Conservation (phyloP, 1,140 invertebrate genomes). For the Aculops lycopersici region DNA sequence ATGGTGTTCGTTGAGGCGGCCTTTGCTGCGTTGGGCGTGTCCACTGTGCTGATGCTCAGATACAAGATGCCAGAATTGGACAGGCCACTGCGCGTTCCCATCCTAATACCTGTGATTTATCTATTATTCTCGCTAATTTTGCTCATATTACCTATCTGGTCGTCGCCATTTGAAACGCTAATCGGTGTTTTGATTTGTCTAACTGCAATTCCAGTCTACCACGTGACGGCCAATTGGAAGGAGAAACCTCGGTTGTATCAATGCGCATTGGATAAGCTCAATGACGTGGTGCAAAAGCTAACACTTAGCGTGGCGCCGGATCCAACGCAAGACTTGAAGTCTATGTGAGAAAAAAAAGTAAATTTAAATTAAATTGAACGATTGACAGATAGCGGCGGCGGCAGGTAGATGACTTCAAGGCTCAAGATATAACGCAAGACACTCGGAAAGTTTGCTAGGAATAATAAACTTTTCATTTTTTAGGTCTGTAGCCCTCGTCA, state of each 20-base stretch:
- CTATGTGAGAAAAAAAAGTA: no score
- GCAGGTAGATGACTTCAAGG: no score
- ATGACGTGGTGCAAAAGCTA: slow-evolving; percentile 1
- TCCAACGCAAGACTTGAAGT: no score
- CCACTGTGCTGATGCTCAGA: slow-evolving; percentile 49
- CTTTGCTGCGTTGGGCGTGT: slow-evolving; percentile 58
- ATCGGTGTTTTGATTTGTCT: slow-evolving; percentile 34
- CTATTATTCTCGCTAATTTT: slow-evolving; percentile 45
- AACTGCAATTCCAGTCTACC: slow-evolving; percentile 56
- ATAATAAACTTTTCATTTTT: no score
- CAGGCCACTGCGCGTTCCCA: slow-evolving; percentile 50
- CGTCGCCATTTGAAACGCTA: slow-evolving; percentile 47
- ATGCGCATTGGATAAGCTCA: slow-evolving; percentile 28
- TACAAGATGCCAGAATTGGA: slow-evolving; percentile 41
- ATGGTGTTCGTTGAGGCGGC: slow-evolving; percentile 64
- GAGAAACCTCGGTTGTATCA: slow-evolving; percentile 32
- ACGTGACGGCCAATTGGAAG: slow-evolving; percentile 36
- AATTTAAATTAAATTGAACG: no score
- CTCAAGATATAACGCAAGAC: no score
- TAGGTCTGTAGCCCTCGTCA: no score
- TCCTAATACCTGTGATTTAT: slow-evolving; percentile 43
- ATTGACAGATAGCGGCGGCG: no score
- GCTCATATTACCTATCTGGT: slow-evolving; percentile 40
- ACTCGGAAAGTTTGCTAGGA: no score
- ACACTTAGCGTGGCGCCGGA: not conserved